Percentiles rank a stretch among this genome's conserved stretches.
Evolutionary conservation across 1,140 invertebrate species (phyloP).

Genomic region (Drosophila ercepeae): DNA sequence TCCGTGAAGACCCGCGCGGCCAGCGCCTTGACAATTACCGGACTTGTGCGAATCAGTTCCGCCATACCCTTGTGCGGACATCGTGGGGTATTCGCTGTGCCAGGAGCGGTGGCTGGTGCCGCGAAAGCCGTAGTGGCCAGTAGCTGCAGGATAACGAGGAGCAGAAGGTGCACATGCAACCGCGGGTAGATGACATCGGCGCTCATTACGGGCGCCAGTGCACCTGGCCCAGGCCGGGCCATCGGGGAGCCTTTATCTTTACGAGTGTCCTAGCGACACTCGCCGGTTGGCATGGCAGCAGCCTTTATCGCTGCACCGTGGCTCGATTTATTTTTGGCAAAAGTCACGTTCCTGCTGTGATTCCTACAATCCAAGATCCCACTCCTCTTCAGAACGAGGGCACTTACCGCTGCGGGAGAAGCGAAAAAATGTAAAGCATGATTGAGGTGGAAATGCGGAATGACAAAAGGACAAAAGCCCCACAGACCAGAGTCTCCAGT

Average conservation of each 20-base stretch:
- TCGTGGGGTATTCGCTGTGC: conserved; percentile 32
- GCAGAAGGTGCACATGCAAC: conserved; percentile 8
- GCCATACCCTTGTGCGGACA: conserved; percentile 78
- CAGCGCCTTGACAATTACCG: conserved; percentile 80
- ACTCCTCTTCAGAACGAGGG: conserved; percentile 10
- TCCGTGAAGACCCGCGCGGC: conserved; percentile 75
- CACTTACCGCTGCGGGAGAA: conserved; percentile 43
- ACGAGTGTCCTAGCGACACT: conserved; percentile 56
- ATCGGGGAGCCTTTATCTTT: conserved; percentile 55
- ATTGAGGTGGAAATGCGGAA: conserved; percentile 20
- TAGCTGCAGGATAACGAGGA: conserved; percentile 29
- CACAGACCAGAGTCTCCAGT: conserved; percentile 9
- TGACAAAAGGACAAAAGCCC: conserved; percentile 25
- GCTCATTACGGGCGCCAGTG: conserved; percentile 28
- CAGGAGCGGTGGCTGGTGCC: conserved; percentile 2
- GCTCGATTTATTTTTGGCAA: conserved; percentile 66
- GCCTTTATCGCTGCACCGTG: conserved; percentile 63
- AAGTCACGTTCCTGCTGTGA: conserved; percentile 72
- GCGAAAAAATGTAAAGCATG: conserved; percentile 19
- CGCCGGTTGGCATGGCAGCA: conserved; percentile 67
- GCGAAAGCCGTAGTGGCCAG: conserved; percentile 15
- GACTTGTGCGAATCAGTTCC: conserved; percentile 79
- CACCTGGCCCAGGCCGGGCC: conserved; percentile 23
- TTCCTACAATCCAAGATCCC: conserved; percentile 46
- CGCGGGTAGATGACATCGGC: conserved; percentile 28